Conservation (phyloP, 53 echinoderm and acorn worm genomes). For the Crossaster papposus region DNA sequence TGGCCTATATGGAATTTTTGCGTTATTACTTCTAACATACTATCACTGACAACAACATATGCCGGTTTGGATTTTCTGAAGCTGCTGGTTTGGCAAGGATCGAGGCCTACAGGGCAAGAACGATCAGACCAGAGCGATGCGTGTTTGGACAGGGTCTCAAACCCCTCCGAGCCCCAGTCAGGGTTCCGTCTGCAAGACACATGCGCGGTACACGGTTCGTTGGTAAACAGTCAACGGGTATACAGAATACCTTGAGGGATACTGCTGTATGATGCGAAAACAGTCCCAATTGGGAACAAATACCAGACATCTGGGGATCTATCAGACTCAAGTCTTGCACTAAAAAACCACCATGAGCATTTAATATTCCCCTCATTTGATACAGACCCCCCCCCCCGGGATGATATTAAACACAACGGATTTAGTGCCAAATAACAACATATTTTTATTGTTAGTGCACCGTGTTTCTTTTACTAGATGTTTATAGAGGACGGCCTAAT, state of each 20-base stretch:
- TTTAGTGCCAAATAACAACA: too few relatives aligned
- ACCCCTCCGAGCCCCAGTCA: conserved; percentile 11
- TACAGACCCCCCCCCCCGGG: too few relatives aligned
- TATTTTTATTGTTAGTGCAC: too few relatives aligned
- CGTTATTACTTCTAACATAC: too few relatives aligned
- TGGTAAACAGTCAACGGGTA: conserved; percentile 18
- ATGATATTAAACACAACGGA: too few relatives aligned
- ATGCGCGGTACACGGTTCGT: conserved; percentile 1
- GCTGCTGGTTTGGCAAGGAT: background rate
- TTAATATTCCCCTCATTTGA: too few relatives aligned
- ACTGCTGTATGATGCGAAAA: conserved; percentile 4
- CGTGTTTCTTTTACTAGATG: too few relatives aligned
- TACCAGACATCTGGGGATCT: background rate
- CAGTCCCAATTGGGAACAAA: background rate
- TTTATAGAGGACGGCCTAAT: too few relatives aligned
- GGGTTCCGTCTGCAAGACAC: conserved; percentile 28
- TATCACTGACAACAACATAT: background rate
- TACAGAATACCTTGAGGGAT: background rate
- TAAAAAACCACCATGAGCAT: too few relatives aligned
- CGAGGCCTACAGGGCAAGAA: conserved; percentile 16
- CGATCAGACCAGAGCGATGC: conserved; percentile 27
- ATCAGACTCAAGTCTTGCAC: background rate
- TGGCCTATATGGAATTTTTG: too few relatives aligned
- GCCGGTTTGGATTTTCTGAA: conserved; percentile 5
- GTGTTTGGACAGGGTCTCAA: background rate